Evolutionary conservation across 2,888 invertebrate genomes (phyloP).

Genomic region (Phaonia tiefii): DNA sequence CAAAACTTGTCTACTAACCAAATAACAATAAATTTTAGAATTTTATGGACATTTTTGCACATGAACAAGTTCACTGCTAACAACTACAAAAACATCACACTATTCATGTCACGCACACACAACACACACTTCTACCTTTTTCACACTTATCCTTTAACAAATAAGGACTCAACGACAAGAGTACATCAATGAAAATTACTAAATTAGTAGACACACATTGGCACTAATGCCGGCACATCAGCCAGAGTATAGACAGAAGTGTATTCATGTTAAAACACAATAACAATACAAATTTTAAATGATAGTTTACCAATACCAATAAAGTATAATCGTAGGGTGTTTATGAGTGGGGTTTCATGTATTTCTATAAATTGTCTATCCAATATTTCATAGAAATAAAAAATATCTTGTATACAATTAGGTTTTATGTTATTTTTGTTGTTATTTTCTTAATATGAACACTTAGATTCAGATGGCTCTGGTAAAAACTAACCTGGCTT

Average conservation of each 20-base stretch:
- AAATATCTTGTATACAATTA: too few species aligned
- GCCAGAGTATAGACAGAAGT: too few species aligned
- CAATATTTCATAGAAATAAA: too few species aligned
- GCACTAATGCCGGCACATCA: not conserved
- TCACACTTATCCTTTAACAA: too few species aligned
- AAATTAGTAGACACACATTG: slow-evolving; percentile 8
- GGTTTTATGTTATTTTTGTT: too few species aligned
- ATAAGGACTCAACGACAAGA: not conserved
- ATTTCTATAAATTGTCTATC: too few species aligned
- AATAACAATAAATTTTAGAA: not conserved
- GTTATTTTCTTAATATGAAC: too few species aligned
- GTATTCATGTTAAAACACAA: not conserved
- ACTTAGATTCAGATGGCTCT: too few species aligned
- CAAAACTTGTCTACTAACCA: too few species aligned
- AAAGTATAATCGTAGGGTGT: not conserved
- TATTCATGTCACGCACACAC: slow-evolving; percentile 15
- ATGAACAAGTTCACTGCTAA: not conserved
- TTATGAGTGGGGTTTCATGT: too few species aligned
- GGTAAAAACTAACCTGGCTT: too few species aligned
- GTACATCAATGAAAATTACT: not conserved
- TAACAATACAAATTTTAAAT: not conserved
- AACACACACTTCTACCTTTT: too few species aligned
- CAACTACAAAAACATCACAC: not conserved
- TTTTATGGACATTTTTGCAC: not conserved
- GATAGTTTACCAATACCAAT: slow-evolving; percentile 9